phyloP scores from a whole-genome alignment of 2,797 vertebrate species.

The Calcarius lapponicus region DNA sequence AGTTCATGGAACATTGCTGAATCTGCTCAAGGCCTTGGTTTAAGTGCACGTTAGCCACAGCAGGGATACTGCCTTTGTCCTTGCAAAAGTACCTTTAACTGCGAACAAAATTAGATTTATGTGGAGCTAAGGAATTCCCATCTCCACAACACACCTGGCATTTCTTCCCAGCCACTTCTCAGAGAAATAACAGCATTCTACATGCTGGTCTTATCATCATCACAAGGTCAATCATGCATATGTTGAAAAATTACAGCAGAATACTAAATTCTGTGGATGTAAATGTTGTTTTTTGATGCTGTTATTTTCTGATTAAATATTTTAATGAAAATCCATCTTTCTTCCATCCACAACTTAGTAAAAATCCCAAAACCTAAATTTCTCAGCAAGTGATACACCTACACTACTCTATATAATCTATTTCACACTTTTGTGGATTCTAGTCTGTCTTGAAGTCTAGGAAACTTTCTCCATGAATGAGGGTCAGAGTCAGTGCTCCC shows the following conservation, averaged over 20 bases:
- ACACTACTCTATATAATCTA: too few species aligned
- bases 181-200: not conserved
- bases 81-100: not conserved
- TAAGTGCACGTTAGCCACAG: not conserved
- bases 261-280: not conserved
- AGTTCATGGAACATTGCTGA: not conserved
- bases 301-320: not conserved
- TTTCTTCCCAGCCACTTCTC: not conserved
- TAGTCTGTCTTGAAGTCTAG: too few species aligned
- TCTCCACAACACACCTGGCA: accelerated
- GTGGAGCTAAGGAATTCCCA: not conserved
- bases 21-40: not conserved
- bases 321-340: not conserved
- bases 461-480: too few species aligned
- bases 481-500: too few species aligned
- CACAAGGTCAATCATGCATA: not conserved
- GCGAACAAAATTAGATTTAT: not conserved
- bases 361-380: too few species aligned
- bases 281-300: not conserved
- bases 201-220: not conserved
- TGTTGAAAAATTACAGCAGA: not conserved
- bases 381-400: too few species aligned
- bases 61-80: not conserved
- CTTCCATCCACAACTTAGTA: too few species aligned
- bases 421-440: too few species aligned